These are phyloP conservation scores for Ferrisia virgata DNA, from an alignment of 2,888 invertebrate genomes.

Conservation along the genomic window DNA sequence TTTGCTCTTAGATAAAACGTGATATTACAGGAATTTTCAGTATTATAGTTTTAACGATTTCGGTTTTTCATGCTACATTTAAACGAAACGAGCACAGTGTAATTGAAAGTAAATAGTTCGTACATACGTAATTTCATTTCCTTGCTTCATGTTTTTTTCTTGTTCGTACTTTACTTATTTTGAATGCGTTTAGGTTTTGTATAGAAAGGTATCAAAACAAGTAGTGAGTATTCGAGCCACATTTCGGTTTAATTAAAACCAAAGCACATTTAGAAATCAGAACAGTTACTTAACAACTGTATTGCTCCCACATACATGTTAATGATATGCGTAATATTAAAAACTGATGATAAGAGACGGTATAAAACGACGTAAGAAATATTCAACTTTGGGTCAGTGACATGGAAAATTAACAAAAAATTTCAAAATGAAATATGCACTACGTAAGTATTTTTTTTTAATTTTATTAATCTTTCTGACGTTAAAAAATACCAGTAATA, in stretches of 20 bases:
- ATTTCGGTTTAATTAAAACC: too few species aligned
- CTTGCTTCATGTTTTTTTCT: not conserved
- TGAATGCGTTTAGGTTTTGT: not conserved
- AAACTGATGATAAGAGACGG: too few species aligned
- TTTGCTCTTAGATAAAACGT: not conserved
- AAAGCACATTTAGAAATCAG: too few species aligned
- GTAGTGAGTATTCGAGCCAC: too few species aligned
- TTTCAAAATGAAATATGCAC: not conserved
- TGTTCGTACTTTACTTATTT: not conserved
- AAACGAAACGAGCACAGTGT: not conserved
- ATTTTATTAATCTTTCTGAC: not conserved
- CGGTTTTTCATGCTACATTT: not conserved
- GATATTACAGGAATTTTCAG: not conserved
- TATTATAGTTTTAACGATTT: not conserved
- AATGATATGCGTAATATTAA: too few species aligned
- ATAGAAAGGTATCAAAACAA: too few species aligned
- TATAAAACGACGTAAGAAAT: too few species aligned
- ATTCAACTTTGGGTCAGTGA: too few species aligned
- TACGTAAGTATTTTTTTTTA: too few species aligned
- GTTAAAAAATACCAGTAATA: slow-evolving; percentile 14
- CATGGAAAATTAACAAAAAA: too few species aligned
- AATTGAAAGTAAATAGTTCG: not conserved
- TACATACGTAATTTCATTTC: not conserved
- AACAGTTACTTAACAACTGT: too few species aligned
- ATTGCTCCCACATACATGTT: too few species aligned